phyloP scores from a whole-genome alignment of 1,140 invertebrate species.

The Nephila pilipes region DNA sequence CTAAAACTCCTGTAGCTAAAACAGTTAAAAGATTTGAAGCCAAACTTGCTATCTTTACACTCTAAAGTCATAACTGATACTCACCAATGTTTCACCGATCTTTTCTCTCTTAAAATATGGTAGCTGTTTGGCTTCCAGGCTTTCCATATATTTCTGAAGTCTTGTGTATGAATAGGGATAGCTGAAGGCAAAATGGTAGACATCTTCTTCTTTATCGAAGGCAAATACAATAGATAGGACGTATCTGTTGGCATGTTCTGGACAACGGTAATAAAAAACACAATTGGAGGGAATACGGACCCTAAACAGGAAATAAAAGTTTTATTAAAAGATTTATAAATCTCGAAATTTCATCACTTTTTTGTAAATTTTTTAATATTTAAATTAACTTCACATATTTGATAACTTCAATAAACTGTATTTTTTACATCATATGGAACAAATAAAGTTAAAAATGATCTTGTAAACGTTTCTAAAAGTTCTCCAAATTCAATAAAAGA shows the following conservation, averaged over 20 bases:
- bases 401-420: too few relatives aligned
- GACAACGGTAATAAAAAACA: conserved; percentile 96
- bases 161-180: conserved; percentile 97
- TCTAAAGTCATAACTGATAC: conserved; percentile 77
- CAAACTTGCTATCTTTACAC: too few relatives aligned
- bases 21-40: too few relatives aligned
- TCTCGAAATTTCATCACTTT: too few relatives aligned
- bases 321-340: background rate
- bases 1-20: too few relatives aligned
- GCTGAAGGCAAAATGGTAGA: conserved; percentile 95
- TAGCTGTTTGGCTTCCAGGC: conserved; percentile 85
- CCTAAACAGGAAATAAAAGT: conserved; percentile 84
- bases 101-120: conserved; percentile 86
- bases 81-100: conserved; percentile 88
- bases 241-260: conserved; percentile 94
- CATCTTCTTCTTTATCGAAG: conserved; percentile 94
- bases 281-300: conserved; percentile 90
- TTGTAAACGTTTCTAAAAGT: too few relatives aligned
- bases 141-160: conserved; percentile 90
- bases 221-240: conserved; percentile 96
- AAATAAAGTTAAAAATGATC: too few relatives aligned
- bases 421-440: too few relatives aligned
- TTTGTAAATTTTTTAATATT: too few relatives aligned
- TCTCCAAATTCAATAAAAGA: too few relatives aligned
- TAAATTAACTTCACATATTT: too few relatives aligned